Evolutionary conservation across 2,888 invertebrate genomes (phyloP).

Genomic region (Nomada fucata): DNA sequence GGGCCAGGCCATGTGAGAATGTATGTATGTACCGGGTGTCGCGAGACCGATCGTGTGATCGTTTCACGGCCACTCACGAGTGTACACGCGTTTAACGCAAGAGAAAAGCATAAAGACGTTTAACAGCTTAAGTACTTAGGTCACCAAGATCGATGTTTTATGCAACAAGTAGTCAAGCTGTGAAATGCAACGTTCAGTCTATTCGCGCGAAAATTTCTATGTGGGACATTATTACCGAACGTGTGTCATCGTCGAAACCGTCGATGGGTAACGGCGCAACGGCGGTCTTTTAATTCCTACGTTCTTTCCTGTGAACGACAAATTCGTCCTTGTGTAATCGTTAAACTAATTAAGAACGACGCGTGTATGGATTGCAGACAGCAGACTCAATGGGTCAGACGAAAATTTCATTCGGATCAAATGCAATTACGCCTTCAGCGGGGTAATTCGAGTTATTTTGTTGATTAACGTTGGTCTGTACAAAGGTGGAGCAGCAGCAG

Average conservation of each 20-base stretch:
- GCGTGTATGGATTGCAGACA: neutral
- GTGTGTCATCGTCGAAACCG: neutral
- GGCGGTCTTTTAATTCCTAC: neutral
- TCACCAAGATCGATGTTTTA: constrained; percentile 69
- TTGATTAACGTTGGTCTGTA: neutral
- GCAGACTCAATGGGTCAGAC: too few relatives aligned
- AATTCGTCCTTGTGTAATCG: constrained; percentile 23
- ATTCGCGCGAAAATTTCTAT: constrained; percentile 31
- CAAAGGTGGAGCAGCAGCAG: too few relatives aligned
- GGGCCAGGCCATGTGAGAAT: neutral
- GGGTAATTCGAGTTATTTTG: neutral
- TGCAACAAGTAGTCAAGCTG: constrained; percentile 72
- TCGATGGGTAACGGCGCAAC: neutral
- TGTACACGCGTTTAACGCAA: constrained; percentile 3
- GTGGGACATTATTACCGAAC: neutral
- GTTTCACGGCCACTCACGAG: neutral
- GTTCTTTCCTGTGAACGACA: neutral
- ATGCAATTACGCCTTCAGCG: constrained; percentile 14
- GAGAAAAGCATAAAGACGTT: constrained; percentile 34
- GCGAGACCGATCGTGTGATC: neutral
- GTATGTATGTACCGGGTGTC: constrained; percentile 6
- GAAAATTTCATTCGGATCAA: constrained; percentile 23
- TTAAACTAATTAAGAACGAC: constrained; percentile 35
- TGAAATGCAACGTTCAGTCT: constrained; percentile 41
- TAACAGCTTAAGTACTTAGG: constrained; percentile 24